Evolutionary conservation across 1,140 invertebrate genomes (phyloP).

Genomic region (fruit fly (Drosophila melanogaster)): Release_6_plus_ISO1_MT NT_033777.3:17665501-17666000

Average conservation of each 20-base stretch:
- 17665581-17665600: too few species aligned
- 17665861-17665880: conserved; percentile 22
- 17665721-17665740: conserved; percentile 2
- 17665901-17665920: conserved; percentile 62
- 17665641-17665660: too few species aligned
- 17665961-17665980: conserved; percentile 74
- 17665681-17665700: neutral
- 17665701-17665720: neutral
- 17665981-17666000: conserved; percentile 77
- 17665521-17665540: too few species aligned
- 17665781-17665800: conserved; percentile 30
- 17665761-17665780: conserved; percentile 21
- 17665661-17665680: conserved; percentile 24
- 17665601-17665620: too few species aligned
- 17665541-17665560: too few species aligned
- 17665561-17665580: too few species aligned
- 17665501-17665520: too few species aligned
- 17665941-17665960: conserved; percentile 66
- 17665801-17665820: conserved; percentile 17
- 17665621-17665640: neutral
- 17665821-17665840: conserved; percentile 64
- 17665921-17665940: conserved; percentile 82
- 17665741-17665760: conserved; percentile 25
- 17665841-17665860: conserved; percentile 64
- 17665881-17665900: conserved; percentile 66